These are phyloP conservation scores for Meda fulgida DNA, from an alignment of 2,797 vertebrate genomes.

Conservation along the genomic window DNA sequence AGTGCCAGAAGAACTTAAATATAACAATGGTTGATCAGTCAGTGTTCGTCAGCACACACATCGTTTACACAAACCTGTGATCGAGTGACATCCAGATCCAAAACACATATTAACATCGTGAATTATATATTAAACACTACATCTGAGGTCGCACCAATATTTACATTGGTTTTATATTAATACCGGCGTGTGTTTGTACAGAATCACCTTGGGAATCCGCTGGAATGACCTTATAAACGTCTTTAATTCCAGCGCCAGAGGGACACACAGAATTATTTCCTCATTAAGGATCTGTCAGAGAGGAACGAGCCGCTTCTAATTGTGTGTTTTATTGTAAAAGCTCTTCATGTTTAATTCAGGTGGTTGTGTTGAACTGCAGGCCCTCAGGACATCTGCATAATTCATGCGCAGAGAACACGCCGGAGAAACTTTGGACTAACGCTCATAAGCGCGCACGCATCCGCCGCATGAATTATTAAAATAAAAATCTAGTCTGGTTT, in stretches of 20 bases:
- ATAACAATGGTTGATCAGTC: background rate
- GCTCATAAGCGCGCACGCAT: slow-evolving; percentile 55
- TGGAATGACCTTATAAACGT: slow-evolving; percentile 8
- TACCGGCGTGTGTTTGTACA: background rate
- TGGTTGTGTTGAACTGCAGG: slow-evolving; percentile 56
- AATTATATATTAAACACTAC: background rate
- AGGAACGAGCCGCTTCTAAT: slow-evolving; percentile 53
- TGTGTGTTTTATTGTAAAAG: slow-evolving; percentile 58
- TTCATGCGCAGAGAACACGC: slow-evolving; percentile 56
- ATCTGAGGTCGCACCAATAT: background rate
- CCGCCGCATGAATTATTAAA: slow-evolving; percentile 65
- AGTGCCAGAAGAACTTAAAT: background rate
- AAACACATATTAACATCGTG: background rate
- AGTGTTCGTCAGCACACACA: too few relatives aligned
- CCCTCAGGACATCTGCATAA: slow-evolving; percentile 62
- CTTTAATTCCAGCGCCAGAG: background rate
- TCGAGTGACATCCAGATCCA: too few relatives aligned
- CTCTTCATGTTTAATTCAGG: slow-evolving; percentile 68
- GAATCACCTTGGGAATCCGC: background rate
- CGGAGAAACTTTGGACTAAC: slow-evolving; percentile 50
- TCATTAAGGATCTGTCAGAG: slow-evolving; percentile 47
- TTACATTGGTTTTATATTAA: background rate
- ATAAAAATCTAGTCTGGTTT: slow-evolving; percentile 10
- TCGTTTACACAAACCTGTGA: background rate
- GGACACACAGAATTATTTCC: slow-evolving; percentile 38